Percentiles rank a stretch among this genome's conserved stretches.
phyloP scores from a whole-genome alignment of 2,888 invertebrate genomes.

The Agrotis segetum region DNA sequence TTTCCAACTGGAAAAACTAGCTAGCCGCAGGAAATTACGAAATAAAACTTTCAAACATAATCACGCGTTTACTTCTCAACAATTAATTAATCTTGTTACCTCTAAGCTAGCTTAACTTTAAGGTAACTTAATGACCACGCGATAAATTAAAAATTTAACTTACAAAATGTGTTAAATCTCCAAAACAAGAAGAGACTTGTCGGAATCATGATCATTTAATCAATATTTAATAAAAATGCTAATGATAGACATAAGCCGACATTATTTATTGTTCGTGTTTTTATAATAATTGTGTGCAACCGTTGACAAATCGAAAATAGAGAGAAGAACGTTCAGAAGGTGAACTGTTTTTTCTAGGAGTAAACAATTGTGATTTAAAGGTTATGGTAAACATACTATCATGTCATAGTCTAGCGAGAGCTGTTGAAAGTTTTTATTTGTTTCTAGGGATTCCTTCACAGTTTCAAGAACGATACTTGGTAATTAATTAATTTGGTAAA shows the following conservation, averaged over 20 bases:
- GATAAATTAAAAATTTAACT: slow-evolving; percentile 58
- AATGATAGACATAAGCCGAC: slow-evolving; percentile 50
- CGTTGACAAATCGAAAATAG: slow-evolving; percentile 52
- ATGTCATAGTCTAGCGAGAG: too few species aligned
- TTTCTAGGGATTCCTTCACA: too few species aligned
- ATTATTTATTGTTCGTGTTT: slow-evolving; percentile 59
- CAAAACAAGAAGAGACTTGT: slow-evolving; percentile 52
- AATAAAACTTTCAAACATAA: slow-evolving; percentile 50
- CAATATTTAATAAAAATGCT: slow-evolving; percentile 66
- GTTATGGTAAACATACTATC: too few species aligned
- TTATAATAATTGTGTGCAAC: slow-evolving; percentile 62
- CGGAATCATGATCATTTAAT: slow-evolving; percentile 54
- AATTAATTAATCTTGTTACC: slow-evolving; percentile 43
- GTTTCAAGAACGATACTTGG: too few species aligned
- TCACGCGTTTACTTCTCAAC: slow-evolving; percentile 49
- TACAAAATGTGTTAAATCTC: slow-evolving; percentile 32
- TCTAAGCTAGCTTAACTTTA: slow-evolving; percentile 5
- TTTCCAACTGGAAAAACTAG: slow-evolving; percentile 29
- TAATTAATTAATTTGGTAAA: too few species aligned
- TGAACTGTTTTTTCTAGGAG: background rate
- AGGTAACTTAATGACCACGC: slow-evolving; percentile 33
- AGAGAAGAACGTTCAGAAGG: slow-evolving; percentile 27
- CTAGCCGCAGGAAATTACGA: slow-evolving; percentile 49
- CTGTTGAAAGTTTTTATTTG: too few species aligned
- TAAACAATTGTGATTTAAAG: too few species aligned